Evolutionary conservation across 2,113 vertebrate species (phyloP).

Genomic region (Corythornis cristatus): DNA sequence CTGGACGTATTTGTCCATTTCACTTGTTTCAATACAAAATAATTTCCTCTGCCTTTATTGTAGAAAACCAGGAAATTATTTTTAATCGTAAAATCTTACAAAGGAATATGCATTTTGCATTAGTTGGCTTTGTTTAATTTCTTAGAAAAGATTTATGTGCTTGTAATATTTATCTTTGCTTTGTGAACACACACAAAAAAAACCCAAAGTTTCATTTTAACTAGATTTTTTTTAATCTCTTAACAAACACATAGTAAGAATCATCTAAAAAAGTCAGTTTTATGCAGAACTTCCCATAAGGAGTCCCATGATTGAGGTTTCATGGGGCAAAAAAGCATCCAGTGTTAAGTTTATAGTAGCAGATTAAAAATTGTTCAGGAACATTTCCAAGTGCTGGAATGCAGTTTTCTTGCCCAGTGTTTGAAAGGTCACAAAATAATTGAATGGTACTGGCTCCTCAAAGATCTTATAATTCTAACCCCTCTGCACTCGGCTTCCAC

Average conservation of each 20-base stretch:
- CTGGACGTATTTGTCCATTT: neutral
- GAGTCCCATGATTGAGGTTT: neutral
- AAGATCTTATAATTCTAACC: no score
- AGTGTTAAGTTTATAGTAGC: neutral
- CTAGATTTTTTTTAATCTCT: neutral
- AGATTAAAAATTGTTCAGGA: neutral
- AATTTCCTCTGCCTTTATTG: neutral
- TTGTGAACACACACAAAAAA: neutral
- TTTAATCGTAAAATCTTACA: neutral
- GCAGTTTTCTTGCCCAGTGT: neutral
- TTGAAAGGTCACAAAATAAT: neutral
- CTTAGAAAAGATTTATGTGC: neutral
- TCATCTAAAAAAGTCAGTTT: neutral
- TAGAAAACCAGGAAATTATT: neutral
- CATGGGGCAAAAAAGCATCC: fast-evolving
- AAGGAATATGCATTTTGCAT: neutral
- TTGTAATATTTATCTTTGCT: neutral
- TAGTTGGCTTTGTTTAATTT: neutral
- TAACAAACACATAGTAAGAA: neutral
- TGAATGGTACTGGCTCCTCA: no score
- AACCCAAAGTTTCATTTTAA: neutral
- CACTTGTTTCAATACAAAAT: neutral
- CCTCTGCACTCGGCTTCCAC: no score
- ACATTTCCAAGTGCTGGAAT: neutral
- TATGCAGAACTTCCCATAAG: neutral